Evolutionary conservation across 2,888 invertebrate species (phyloP).

Genomic region (Physocephala rufipes): DNA sequence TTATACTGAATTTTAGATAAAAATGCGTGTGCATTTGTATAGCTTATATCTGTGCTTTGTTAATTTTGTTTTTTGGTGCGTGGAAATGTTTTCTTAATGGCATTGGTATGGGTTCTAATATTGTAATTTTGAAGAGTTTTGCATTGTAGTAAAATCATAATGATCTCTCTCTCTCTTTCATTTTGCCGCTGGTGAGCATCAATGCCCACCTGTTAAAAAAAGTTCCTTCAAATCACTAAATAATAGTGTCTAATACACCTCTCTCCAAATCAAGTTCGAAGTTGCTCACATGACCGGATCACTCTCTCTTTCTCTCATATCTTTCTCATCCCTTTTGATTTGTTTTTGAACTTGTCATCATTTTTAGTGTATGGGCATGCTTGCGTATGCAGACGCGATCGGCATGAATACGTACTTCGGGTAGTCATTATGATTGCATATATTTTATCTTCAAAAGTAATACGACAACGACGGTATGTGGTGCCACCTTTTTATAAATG

Average conservation of each 20-base stretch:
- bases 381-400: not conserved
- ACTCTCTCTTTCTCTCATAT: no score
- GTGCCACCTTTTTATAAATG: no score
- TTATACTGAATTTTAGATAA: not conserved
- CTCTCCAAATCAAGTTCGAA: constrained; percentile 22
- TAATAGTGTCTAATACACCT: not conserved
- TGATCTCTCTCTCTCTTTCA: not conserved
- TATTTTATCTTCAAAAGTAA: no score
- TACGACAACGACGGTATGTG: no score
- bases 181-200: not conserved
- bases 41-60: not conserved
- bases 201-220: constrained; percentile 26
- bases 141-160: not conserved
- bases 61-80: no score
- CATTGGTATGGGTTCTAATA: not conserved
- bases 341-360: no score
- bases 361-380: no score
- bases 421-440: no score
- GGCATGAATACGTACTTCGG: constrained; percentile 3
- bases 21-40: not conserved
- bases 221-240: constrained; percentile 10
- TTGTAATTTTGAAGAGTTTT: no score
- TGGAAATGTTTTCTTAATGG: not conserved
- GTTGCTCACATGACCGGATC: constrained; percentile 15
- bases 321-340: no score